Percentiles rank a stretch among this genome's conserved stretches.
These are phyloP conservation scores for Mormyrus lacerda DNA, from an alignment of 2,113 vertebrate genomes.

Conservation along the genomic window DNA sequence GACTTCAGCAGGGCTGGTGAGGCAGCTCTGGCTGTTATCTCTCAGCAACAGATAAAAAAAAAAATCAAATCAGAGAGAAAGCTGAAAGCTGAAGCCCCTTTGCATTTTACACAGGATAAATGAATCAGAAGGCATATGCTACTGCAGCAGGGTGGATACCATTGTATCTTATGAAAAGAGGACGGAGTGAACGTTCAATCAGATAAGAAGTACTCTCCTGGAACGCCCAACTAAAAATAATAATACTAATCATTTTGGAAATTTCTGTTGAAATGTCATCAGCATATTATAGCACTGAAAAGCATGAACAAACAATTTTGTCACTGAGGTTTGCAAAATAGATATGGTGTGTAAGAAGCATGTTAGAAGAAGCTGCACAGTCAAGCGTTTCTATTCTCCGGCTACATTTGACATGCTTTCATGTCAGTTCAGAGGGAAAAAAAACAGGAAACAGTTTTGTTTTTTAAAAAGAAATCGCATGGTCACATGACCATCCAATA, in stretches of 20 bases:
- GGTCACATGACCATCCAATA: not conserved
- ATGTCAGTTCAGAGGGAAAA: not conserved
- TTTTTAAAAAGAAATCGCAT: not conserved
- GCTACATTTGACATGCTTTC: not conserved
- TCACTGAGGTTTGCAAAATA: not conserved
- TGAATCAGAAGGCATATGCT: not conserved
- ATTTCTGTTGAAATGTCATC: not conserved
- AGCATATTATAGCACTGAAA: not conserved
- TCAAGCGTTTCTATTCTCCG: not conserved
- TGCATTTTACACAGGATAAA: slow-evolving; percentile 5
- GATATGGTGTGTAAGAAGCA: not conserved
- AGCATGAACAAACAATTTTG: not conserved
- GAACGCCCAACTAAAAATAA: not conserved
- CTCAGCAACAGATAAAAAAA: slow-evolving; percentile 14
- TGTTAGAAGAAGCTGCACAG: not conserved
- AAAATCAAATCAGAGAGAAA: slow-evolving; percentile 15
- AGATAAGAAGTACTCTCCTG: not conserved
- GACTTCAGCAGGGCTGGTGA: slow-evolving; percentile 11
- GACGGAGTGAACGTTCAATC: not conserved
- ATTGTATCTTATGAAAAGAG: slow-evolving; percentile 10
- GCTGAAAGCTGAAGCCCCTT: not conserved
- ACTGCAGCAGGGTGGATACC: not conserved
- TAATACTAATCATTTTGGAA: not conserved
- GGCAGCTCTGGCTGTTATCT: slow-evolving; percentile 6
- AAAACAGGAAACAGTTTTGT: not conserved